Evolutionary conservation across 2,888 invertebrate species (phyloP), one percentile per base, ranked within the genome.

Genomic region (Lamproptera curius): DNA sequence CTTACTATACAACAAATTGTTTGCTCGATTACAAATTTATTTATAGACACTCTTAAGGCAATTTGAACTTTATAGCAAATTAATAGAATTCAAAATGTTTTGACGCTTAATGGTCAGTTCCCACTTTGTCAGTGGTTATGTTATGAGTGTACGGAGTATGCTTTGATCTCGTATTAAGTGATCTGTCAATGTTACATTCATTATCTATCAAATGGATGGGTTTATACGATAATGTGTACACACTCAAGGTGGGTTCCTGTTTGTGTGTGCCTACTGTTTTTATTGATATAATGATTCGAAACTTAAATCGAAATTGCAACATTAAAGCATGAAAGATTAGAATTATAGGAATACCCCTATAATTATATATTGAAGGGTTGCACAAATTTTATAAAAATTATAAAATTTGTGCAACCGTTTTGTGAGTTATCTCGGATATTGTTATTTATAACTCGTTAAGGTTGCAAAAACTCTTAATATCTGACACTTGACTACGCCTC

Each of bases 121-220:
- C 36, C 17, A 11, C 28, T 39, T 28, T 15, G 42, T 15, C 11
- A 16, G 35, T 20, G 36, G 38, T 16, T 11, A 39, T 26, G 43
- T 26, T 43, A 31, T 13, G 39, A 49, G 49, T 49, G 40, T 28
- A 14, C 43, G 13, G 28, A 38, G 40, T 39, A 49, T 39, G 43
- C 49, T 49, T 49, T 49, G 49, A 49, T 49, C 49, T 49, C 40
- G 33, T 49, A 49, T 49, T 47, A 49, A 49, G 49, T 49, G 43
- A 43, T 49, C 49, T 43, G 49, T 49, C 49, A 43, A 49, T 49
- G 43, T 49, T 43, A 44, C 49, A 40, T 49, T 33, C 43, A 48
- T 39, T 43, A 43, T 40, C 49, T 39, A 11, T 40, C 34, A 17
- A 43, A 49, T 40, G 17, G 39, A 44, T 43, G n/a, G n/a, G 40